Evolutionary conservation across 2,113 vertebrate genomes (phyloP), one percentile per base, ranked within the genome.

Genomic region (Hypomesus transpacificus): DNA sequence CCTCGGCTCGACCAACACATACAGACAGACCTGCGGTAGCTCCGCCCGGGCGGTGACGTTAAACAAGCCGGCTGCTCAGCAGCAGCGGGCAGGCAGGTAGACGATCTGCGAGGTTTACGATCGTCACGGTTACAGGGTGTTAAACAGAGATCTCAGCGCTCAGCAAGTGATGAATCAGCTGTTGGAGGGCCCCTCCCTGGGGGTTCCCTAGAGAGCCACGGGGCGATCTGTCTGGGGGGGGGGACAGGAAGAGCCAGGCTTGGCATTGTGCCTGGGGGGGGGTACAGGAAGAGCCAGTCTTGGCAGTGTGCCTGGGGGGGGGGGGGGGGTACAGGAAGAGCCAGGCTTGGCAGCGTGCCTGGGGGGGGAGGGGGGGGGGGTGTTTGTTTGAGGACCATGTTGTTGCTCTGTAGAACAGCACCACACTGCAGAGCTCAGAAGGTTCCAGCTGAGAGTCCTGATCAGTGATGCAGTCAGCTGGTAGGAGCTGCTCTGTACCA

Each of bases 151-250:
- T 77, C 76, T 1, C 79, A 78, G 20, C 61, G 4, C 66, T 14
- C 65, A 1, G 70, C n/a, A 65, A 83, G 77, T 75, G 85, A 69
- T 59, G 81, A 84, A 73, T 89, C 86, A 87, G 87, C 89, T 76
- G n/a, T 75, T 34, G 78, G 31, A 51, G 9, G 9, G 63, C n/a
- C 31, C 18, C 65, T 76, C 80, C 57, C 56, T 16, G 31, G 79
- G 59, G 78, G 70, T 74, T 82, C 26, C 39, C 76, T 46, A 46
- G 39, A 14, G 72, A 26, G 58, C 54, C 68, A 24, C 1, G 6
- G 22, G 59, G 13, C 53, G 6, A 20, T 14, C 70, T 61, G 22
- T 79, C 52, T 77, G 75, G 22, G 18, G 31, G 59, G 53, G 51
- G 24, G 53, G 46, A 3, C 24, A 24, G 24, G 24, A 24, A 24